Conservation (phyloP, 2,797 vertebrate species). For the Macropodus opercularis region DNA sequence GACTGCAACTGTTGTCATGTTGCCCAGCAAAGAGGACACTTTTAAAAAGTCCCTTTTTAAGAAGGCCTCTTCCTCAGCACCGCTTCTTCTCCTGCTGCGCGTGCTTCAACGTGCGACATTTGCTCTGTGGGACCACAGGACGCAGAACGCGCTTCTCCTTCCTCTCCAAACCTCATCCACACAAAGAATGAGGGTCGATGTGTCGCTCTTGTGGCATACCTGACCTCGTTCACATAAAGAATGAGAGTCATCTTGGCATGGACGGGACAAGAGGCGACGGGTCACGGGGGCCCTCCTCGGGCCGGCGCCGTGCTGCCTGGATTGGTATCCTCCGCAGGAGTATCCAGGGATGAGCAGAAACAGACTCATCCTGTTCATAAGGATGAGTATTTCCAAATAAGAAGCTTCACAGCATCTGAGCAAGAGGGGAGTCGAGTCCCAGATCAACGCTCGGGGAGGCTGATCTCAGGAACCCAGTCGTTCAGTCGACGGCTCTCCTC, state of each 20-base stretch:
- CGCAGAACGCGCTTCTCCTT: constrained; percentile 77
- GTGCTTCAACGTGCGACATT: constrained; percentile 73
- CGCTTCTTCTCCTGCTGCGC: constrained; percentile 83
- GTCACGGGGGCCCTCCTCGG: constrained; percentile 60
- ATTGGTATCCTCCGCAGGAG: constrained; percentile 84
- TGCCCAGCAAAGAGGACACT: constrained; percentile 71
- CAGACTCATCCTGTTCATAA: constrained; percentile 76
- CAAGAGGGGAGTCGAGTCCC: constrained; percentile 38
- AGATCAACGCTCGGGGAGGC: constrained; percentile 86
- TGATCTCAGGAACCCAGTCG: constrained; percentile 94
- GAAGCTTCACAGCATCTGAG: constrained; percentile 72
- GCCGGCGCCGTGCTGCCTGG: constrained; percentile 78
- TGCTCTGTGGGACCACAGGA: constrained; percentile 67
- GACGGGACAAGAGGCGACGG: constrained; percentile 76
- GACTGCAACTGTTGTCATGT: constrained; percentile 66
- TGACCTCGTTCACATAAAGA: constrained; percentile 83
- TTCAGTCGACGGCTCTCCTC: constrained; percentile 83
- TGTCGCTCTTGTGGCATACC: constrained; percentile 79
- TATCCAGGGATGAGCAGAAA: constrained; percentile 87
- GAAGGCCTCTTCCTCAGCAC: constrained; percentile 77
- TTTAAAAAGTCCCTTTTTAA: constrained; percentile 78
- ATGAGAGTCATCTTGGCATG: constrained; percentile 81
- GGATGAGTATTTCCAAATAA: constrained; percentile 82
- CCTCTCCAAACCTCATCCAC: constrained; percentile 86
- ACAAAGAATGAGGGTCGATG: constrained; percentile 86